These are phyloP conservation scores for Linurgus olivaceus DNA, from an alignment of 2,797 vertebrate species.

Conservation along the genomic window DNA sequence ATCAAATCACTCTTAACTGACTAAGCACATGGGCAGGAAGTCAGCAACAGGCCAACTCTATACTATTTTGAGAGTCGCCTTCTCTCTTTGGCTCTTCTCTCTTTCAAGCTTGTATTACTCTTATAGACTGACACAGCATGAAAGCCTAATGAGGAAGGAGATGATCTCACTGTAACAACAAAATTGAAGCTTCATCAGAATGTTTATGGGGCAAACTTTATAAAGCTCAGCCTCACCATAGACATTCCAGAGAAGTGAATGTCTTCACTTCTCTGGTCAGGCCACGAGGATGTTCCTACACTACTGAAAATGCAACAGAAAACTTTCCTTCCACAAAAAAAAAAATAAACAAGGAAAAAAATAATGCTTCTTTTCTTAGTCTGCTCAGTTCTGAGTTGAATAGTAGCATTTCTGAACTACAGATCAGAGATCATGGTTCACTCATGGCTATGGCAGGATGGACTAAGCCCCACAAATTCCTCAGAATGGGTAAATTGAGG, in stretches of 20 bases:
- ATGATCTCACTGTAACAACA: slow-evolving; percentile 67
- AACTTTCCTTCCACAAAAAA: background rate
- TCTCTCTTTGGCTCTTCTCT: slow-evolving; percentile 55
- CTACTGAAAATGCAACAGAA: background rate
- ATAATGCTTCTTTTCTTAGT: background rate
- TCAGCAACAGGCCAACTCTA: slow-evolving; percentile 44
- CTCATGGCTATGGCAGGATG: background rate
- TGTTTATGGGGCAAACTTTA: slow-evolving; percentile 55
- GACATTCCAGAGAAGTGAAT: slow-evolving; percentile 37
- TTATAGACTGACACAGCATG: slow-evolving; percentile 67
- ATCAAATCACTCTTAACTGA: slow-evolving; percentile 53
- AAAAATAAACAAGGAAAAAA: background rate
- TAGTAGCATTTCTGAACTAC: background rate
- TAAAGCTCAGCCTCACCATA: slow-evolving; percentile 8
- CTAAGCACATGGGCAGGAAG: slow-evolving; percentile 55
- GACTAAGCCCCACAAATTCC: background rate
- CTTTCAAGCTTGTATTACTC: slow-evolving; percentile 54
- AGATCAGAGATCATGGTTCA: background rate
- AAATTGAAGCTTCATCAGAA: slow-evolving; percentile 56
- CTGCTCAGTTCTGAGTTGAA: background rate
- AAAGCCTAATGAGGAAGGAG: slow-evolving; percentile 67
- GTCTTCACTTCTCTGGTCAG: too few species aligned
- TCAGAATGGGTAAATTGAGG: background rate
- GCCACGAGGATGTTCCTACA: background rate
- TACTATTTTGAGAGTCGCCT: slow-evolving; percentile 50